phyloP scores from a whole-genome alignment of 1,140 invertebrate genomes.

The Trichonephila clavata region DNA sequence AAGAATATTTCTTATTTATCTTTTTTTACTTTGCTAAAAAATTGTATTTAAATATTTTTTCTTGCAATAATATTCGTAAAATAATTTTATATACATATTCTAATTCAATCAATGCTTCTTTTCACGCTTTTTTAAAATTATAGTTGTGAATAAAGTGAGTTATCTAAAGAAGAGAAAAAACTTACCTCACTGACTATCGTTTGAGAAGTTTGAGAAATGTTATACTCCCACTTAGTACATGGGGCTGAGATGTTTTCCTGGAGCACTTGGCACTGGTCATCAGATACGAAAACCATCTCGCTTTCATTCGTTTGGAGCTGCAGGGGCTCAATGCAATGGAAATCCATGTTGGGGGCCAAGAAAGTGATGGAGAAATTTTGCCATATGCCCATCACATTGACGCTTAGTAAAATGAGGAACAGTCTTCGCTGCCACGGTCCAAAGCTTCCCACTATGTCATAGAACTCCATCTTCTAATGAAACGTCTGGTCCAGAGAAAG shows the following conservation, averaged over 20 bases:
- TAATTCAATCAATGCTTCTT: too few species aligned
- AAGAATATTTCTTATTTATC: too few species aligned
- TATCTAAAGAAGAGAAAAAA: not conserved
- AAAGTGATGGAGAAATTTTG: conserved; percentile 59
- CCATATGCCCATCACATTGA: conserved; percentile 37
- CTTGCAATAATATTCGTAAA: too few species aligned
- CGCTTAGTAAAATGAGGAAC: conserved; percentile 16
- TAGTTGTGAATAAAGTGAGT: too few species aligned
- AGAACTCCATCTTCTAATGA: not conserved
- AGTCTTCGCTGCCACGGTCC: conserved; percentile 49
- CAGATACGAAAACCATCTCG: not conserved
- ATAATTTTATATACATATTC: too few species aligned
- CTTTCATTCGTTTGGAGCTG: not conserved
- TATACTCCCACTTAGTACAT: conserved; percentile 57
- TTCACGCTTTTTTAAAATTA: too few species aligned
- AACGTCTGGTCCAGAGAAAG: not conserved
- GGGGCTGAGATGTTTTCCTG: not conserved
- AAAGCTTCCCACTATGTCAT: not conserved
- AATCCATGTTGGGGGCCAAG: conserved; percentile 43
- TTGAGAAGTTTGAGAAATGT: not conserved
- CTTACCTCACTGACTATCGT: conserved; percentile 62
- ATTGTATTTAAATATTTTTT: too few species aligned
- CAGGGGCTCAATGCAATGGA: conserved; percentile 7
- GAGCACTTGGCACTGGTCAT: not conserved
- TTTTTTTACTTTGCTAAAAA: too few species aligned